A percentile compares a stretch with the other conserved stretches of the same genome.
These are phyloP conservation scores for Condylura cristata DNA, from an alignment of 2,113 vertebrate genomes.

Conservation along the genomic window DNA sequence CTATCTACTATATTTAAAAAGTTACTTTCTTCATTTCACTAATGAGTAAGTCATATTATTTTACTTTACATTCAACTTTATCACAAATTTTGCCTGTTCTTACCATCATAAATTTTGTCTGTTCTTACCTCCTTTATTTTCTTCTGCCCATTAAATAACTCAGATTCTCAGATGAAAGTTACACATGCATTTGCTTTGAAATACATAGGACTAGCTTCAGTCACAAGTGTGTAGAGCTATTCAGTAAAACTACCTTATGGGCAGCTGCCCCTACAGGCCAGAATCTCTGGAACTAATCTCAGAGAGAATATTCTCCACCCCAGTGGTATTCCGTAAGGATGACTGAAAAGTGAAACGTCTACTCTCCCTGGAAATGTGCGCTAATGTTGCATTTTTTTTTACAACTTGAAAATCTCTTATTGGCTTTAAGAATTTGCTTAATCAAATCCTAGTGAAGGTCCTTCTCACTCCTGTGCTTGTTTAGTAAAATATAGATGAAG, in stretches of 20 bases:
- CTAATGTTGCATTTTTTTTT: not conserved
- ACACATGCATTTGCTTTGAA: not conserved
- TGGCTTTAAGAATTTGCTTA: conserved; percentile 62
- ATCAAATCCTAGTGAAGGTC: conserved; percentile 50
- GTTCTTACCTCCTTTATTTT: conserved; percentile 20
- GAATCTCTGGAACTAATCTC: not conserved
- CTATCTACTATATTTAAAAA: not conserved
- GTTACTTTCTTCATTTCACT: conserved; percentile 16
- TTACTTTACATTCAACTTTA: not conserved
- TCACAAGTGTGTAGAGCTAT: not conserved
- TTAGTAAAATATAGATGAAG: conserved; percentile 65
- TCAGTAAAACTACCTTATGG: not conserved
- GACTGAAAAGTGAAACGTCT: not conserved
- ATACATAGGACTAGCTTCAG: not conserved
- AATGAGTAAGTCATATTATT: not conserved
- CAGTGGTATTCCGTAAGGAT: not conserved
- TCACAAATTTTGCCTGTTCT: not conserved
- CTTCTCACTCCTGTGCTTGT: conserved; percentile 48
- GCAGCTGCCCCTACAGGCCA: not conserved
- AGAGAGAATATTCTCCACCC: not conserved
- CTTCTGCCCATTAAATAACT: not conserved
- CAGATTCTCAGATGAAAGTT: not conserved
- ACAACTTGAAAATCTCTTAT: not conserved
- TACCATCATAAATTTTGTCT: conserved; percentile 13
- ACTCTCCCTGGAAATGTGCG: not conserved